Conservation (phyloP, 2,113 vertebrate genomes). For the Artemisiospiza belli region DNA sequence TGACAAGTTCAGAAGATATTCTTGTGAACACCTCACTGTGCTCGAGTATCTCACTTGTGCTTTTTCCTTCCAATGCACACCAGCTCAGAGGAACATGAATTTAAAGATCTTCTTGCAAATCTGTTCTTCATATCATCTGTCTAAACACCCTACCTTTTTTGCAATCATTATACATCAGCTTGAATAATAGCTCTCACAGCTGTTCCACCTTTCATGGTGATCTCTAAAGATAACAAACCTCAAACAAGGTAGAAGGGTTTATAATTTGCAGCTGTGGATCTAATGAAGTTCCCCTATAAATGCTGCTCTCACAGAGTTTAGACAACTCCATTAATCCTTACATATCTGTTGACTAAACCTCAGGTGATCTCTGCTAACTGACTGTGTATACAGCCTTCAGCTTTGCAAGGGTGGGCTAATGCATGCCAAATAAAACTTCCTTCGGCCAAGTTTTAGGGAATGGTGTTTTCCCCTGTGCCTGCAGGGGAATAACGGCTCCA, state of each 20-base stretch:
- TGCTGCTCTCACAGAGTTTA: not conserved
- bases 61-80: not conserved
- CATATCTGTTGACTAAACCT: not conserved
- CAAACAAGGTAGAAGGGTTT: not conserved
- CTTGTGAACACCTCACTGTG: not conserved
- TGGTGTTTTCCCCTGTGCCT: not conserved
- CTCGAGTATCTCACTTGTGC: not conserved
- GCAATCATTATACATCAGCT: not conserved
- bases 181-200: not conserved
- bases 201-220: not conserved
- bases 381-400: not conserved
- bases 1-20: not conserved
- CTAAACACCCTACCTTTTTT: not conserved
- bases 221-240: not conserved
- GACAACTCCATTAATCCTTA: not conserved
- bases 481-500: not conserved
- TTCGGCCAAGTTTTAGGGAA: not conserved
- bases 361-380: not conserved
- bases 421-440: not conserved
- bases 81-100: not conserved
- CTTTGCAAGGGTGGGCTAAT: not conserved
- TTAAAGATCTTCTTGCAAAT: not conserved
- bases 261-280: not conserved
- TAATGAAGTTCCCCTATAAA: not conserved
- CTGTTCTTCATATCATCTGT: not conserved